Conservation (phyloP, 2,113 vertebrate genomes). For the Burhinus oedicnemus region DNA sequence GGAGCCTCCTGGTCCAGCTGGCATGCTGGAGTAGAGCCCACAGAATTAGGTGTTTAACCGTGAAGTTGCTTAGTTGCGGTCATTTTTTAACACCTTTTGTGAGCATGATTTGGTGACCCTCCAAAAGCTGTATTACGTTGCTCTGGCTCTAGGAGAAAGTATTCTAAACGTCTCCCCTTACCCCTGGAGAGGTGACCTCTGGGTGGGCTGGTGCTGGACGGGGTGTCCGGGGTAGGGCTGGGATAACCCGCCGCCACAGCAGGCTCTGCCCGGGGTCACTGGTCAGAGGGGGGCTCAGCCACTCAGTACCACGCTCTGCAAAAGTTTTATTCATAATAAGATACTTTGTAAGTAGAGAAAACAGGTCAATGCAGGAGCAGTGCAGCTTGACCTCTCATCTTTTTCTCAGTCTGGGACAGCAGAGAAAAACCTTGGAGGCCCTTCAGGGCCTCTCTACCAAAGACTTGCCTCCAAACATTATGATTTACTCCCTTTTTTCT, state of each 20-base stretch:
- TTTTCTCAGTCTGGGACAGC: neutral
- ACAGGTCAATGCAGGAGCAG: neutral
- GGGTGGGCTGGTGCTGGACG: neutral
- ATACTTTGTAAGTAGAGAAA: neutral
- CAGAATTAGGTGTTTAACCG: neutral
- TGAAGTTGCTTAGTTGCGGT: neutral
- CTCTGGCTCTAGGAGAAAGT: neutral
- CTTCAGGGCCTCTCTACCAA: neutral
- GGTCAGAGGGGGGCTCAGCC: neutral
- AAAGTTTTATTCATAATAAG: neutral
- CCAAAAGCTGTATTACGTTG: neutral
- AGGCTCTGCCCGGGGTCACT: fast-evolving
- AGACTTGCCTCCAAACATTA: neutral
- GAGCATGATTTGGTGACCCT: neutral
- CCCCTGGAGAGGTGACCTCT: neutral
- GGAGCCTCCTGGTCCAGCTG: neutral
- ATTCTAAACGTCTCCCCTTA: neutral
- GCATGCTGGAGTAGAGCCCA: neutral
- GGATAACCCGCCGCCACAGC: fast-evolving
- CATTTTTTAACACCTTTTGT: neutral
- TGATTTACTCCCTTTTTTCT: neutral
- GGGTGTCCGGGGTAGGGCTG: neutral
- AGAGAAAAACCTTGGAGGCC: neutral
- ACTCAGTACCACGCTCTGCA: neutral
- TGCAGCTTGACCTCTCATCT: neutral